These are phyloP conservation scores for Bradypus variegatus DNA, from an alignment of 2,797 vertebrate genomes.

Conservation along the genomic window DNA sequence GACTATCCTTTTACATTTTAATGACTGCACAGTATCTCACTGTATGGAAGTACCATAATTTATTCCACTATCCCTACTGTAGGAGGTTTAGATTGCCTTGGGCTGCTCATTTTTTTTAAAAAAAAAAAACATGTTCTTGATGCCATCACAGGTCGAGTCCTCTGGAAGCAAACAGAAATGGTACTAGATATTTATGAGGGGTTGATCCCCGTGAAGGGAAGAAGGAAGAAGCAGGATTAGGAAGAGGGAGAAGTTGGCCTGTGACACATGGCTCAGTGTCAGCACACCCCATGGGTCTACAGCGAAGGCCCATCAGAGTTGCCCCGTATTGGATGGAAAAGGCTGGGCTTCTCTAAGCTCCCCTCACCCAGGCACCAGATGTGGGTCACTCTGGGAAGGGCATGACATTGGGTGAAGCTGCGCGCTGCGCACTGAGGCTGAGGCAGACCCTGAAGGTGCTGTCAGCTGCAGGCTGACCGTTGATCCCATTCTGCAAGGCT, in stretches of 20 bases:
- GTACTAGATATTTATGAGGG: not conserved
- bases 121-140: not conserved
- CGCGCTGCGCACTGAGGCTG: not conserved
- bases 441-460: not conserved
- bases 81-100: not conserved
- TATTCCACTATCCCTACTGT: not conserved
- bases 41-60: not conserved
- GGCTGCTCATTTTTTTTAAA: conserved; percentile 11
- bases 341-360: not conserved
- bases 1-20: not conserved
- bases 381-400: not conserved
- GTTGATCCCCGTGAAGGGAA: not conserved
- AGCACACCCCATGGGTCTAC: not conserved
- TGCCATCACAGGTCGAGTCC: not conserved
- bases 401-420: not conserved
- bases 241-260: not conserved
- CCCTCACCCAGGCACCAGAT: not conserved
- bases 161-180: not conserved
- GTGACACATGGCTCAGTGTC: not conserved
- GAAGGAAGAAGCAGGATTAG: not conserved
- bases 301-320: not conserved
- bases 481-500: not conserved
- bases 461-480: not conserved
- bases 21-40: not conserved
- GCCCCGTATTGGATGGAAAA: not conserved